phyloP scores from a whole-genome alignment of 2,113 vertebrate genomes.

The Phyllopteryx taeniolatus region DNA sequence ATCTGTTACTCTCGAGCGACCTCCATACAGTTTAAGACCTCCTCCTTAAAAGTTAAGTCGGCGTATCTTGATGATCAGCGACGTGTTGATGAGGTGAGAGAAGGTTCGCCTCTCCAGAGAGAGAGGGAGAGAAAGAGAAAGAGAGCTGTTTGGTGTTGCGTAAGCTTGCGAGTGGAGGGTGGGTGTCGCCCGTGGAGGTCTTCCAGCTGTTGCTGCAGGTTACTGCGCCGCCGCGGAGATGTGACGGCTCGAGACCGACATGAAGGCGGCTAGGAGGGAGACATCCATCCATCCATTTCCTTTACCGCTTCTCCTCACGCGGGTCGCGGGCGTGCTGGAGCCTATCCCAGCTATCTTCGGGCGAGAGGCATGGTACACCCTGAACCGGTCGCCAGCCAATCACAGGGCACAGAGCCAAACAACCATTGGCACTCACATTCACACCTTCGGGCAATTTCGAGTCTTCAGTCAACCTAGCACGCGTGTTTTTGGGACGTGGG shows the following conservation, averaged over 20 bases:
- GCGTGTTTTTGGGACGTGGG: too few species aligned
- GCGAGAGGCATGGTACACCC: too few species aligned
- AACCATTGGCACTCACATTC: too few species aligned
- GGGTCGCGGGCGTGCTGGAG: too few species aligned
- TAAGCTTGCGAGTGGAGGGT: conserved; percentile 28
- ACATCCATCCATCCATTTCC: neutral
- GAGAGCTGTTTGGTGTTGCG: conserved; percentile 46
- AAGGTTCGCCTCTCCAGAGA: conserved; percentile 19
- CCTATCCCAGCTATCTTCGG: too few species aligned
- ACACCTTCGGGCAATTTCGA: too few species aligned
- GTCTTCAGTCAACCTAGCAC: too few species aligned
- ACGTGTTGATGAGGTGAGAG: conserved; percentile 19
- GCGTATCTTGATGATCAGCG: conserved; percentile 14
- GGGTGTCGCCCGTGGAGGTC: conserved; percentile 1
- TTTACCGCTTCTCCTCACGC: too few species aligned
- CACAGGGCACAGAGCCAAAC: too few species aligned
- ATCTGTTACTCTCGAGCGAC: conserved; percentile 25
- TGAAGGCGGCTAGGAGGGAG: conserved; percentile 19
- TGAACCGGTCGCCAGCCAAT: too few species aligned
- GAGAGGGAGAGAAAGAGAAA: conserved; percentile 11
- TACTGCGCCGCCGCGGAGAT: conserved; percentile 19
- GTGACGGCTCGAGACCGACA: conserved; percentile 16
- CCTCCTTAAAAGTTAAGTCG: conserved; percentile 19
- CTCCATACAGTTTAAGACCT: conserved; percentile 16
- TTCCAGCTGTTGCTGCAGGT: conserved; percentile 46